phyloP scores from a whole-genome alignment of 2,888 invertebrate genomes.

The Drosophila emarginata region DNA sequence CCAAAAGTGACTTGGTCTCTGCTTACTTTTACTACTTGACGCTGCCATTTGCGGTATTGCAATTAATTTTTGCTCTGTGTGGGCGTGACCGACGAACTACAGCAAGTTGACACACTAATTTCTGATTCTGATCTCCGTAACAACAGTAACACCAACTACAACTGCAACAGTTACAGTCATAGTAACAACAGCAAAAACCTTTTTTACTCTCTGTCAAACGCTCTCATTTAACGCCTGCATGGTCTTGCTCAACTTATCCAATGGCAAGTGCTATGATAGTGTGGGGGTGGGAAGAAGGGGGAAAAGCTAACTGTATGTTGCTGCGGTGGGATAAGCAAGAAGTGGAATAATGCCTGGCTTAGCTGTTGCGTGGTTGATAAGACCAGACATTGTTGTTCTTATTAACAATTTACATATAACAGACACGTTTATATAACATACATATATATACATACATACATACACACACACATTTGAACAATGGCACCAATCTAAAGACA shows the following conservation, averaged over 20 bases:
- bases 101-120: constrained; percentile 69
- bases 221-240: constrained; percentile 71
- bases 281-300: background rate
- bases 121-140: constrained; percentile 67
- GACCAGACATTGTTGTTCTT: constrained; percentile 11
- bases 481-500: background rate
- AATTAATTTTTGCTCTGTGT: constrained; percentile 68
- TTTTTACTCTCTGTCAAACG: constrained; percentile 44
- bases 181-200: constrained; percentile 24
- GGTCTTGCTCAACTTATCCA: constrained; percentile 14
- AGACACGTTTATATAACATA: background rate
- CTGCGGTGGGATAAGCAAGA: background rate
- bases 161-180: constrained; percentile 16
- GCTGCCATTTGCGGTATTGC: constrained; percentile 78
- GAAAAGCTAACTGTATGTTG: too few relatives aligned
- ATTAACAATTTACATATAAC: constrained; percentile 3
- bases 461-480: background rate
- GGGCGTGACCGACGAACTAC: constrained; percentile 56
- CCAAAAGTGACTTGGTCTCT: constrained; percentile 31
- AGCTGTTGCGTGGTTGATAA: constrained; percentile 2
- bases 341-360: background rate
- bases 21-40: constrained; percentile 73
- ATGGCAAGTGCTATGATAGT: background rate
- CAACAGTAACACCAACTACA: constrained; percentile 41
- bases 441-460: background rate